A percentile compares a stretch with the other conserved stretches of the same genome.
Evolutionary conservation across 2,888 invertebrate genomes (phyloP).

Genomic region (Scaptomyza cyrtandrae): DNA sequence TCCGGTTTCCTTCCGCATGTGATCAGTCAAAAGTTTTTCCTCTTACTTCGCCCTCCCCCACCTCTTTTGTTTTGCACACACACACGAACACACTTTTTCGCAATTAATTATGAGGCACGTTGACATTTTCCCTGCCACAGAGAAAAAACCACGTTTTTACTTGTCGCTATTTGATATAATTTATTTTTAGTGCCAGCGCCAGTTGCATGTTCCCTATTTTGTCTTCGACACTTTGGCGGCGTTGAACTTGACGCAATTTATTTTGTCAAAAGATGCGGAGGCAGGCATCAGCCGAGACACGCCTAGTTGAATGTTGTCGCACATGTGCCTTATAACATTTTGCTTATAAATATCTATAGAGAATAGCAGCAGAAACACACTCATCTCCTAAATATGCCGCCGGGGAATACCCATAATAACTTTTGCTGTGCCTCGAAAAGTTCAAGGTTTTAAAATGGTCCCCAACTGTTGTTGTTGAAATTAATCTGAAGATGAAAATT

Average conservation of each 20-base stretch:
- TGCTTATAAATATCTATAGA: slow-evolving; percentile 47
- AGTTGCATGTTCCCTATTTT: slow-evolving; percentile 66
- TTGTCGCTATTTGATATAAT: slow-evolving; percentile 66
- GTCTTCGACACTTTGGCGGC: slow-evolving; percentile 63
- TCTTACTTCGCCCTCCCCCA: slow-evolving; percentile 15
- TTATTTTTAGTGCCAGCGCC: slow-evolving; percentile 67
- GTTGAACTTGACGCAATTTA: slow-evolving; percentile 82
- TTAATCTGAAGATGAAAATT: neutral
- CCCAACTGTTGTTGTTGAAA: neutral
- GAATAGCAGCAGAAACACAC: slow-evolving; percentile 29
- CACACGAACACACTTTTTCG: slow-evolving; percentile 40
- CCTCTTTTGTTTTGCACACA: slow-evolving; percentile 25
- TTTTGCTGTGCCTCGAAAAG: slow-evolving; percentile 22
- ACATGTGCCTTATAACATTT: slow-evolving; percentile 57
- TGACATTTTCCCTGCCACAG: slow-evolving; percentile 58
- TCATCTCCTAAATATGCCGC: slow-evolving; percentile 45
- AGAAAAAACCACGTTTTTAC: slow-evolving; percentile 12
- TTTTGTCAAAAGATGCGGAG: slow-evolving; percentile 64
- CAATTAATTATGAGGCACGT: slow-evolving; percentile 79
- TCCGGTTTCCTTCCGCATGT: slow-evolving; percentile 70
- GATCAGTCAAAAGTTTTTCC: slow-evolving; percentile 72
- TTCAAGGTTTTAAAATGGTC: slow-evolving; percentile 44
- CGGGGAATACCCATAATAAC: slow-evolving; percentile 64
- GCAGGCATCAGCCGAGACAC: slow-evolving; percentile 54
- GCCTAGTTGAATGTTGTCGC: slow-evolving; percentile 68